A percentile compares a stretch with the other conserved stretches of the same genome.
Evolutionary conservation across 2,113 vertebrate species (phyloP).

Genomic region (Lycocorax pyrrhopterus): DNA sequence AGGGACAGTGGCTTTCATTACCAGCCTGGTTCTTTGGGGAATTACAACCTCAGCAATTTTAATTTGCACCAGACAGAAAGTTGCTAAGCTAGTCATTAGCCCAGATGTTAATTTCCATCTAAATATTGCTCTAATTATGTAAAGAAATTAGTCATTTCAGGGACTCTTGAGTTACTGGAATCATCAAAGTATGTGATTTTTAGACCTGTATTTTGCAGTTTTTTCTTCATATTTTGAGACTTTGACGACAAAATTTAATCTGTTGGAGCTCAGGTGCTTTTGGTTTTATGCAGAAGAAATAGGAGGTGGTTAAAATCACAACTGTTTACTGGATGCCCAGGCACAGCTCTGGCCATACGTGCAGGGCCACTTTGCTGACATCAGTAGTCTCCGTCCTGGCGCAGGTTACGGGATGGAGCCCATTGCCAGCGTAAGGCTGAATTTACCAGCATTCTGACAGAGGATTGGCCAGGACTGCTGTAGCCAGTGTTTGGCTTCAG

Average conservation of each 20-base stretch:
- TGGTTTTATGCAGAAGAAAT: background rate
- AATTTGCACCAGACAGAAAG: slow-evolving; percentile 33
- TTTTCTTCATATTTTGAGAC: background rate
- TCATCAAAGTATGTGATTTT: background rate
- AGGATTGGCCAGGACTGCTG: background rate
- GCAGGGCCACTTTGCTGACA: background rate
- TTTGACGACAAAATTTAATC: background rate
- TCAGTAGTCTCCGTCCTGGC: background rate
- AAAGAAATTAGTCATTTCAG: background rate
- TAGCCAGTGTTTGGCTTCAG: background rate
- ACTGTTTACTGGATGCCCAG: background rate
- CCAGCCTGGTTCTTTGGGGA: background rate
- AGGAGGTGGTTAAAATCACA: background rate
- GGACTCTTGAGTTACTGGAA: background rate
- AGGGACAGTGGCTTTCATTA: slow-evolving; percentile 31
- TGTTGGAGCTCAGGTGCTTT: background rate
- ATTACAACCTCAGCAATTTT: slow-evolving; percentile 13
- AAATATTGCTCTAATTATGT: slow-evolving; percentile 33
- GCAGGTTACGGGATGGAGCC: background rate
- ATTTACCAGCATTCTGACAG: background rate
- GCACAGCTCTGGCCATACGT: background rate
- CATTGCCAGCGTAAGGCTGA: background rate
- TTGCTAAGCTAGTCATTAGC: slow-evolving; percentile 21
- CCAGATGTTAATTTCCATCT: slow-evolving; percentile 52
- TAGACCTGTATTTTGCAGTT: background rate